Evolutionary conservation across 2,888 invertebrate genomes (phyloP).

Genomic region (Pyrrhia umbra): DNA sequence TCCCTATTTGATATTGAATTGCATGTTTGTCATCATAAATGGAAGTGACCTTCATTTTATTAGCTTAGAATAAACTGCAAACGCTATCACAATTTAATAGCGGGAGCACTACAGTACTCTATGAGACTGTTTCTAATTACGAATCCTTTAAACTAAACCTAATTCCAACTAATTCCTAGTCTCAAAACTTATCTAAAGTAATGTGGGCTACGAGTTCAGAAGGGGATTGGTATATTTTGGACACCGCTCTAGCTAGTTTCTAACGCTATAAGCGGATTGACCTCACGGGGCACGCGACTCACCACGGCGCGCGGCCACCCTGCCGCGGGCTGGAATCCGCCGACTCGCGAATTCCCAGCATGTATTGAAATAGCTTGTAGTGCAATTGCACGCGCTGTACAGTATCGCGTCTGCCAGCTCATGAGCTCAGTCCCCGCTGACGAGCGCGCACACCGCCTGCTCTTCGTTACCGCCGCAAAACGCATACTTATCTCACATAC

Average conservation of each 20-base stretch:
- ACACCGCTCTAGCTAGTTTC: constrained; percentile 4
- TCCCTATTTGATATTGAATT: constrained; percentile 56
- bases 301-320: constrained; percentile 58
- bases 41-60: constrained; percentile 63
- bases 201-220: no score
- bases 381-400: constrained; percentile 76
- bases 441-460: constrained; percentile 77
- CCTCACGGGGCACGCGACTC: constrained; percentile 67
- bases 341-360: constrained; percentile 83
- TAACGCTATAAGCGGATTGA: constrained; percentile 66
- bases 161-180: no score
- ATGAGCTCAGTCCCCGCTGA: constrained; percentile 79
- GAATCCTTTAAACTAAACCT: no score
- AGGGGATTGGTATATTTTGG: no score
- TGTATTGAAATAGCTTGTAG: constrained; percentile 87
- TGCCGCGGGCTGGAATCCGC: constrained; percentile 73
- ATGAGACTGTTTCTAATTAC: no score
- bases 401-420: constrained; percentile 72
- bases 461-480: constrained; percentile 70
- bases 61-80: constrained; percentile 46
- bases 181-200: no score
- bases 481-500: constrained; percentile 72
- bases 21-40: constrained; percentile 61
- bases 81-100: constrained; percentile 21
- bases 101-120: no score